Evolutionary conservation across 2,113 vertebrate species (phyloP).

Genomic region (Etia nguti): DNA sequence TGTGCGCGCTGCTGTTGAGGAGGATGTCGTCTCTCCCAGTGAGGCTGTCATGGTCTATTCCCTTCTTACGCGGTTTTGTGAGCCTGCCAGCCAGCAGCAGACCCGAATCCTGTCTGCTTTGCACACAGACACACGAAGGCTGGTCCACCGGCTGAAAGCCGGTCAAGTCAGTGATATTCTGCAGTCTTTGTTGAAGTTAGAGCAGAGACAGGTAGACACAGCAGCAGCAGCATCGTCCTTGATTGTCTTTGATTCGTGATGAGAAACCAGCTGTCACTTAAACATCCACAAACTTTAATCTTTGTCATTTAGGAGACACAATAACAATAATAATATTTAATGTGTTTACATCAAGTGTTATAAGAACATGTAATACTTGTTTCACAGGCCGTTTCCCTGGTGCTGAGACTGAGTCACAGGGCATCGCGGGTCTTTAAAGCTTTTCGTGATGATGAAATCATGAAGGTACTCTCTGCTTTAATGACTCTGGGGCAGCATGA

Average conservation of each 20-base stretch:
- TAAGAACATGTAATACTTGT: not conserved
- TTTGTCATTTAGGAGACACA: not conserved
- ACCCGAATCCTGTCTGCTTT: not conserved
- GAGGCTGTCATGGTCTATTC: slow-evolving; percentile 8
- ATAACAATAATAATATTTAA: not conserved
- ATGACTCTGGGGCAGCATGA: slow-evolving; percentile 12
- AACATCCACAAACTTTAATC: not conserved
- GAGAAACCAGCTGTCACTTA: not conserved
- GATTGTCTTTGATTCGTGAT: not conserved
- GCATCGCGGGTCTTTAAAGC: slow-evolving; percentile 10
- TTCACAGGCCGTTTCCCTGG: slow-evolving; percentile 10
- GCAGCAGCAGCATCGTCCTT: not conserved
- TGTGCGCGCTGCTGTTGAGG: not conserved
- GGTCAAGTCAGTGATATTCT: not conserved
- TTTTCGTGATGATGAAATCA: slow-evolving; percentile 4
- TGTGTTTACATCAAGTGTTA: accelerated
- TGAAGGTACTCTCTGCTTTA: slow-evolving; percentile 2
- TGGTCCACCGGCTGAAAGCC: not conserved
- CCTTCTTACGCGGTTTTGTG: not conserved
- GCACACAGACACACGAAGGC: slow-evolving; percentile 2
- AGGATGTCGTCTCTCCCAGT: not conserved
- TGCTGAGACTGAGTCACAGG: slow-evolving; percentile 19
- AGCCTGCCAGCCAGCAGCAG: not conserved
- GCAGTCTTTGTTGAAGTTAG: not conserved
- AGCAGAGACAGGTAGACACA: not conserved